A percentile compares a stretch with the other conserved stretches of the same genome.
phyloP scores from a whole-genome alignment of 1,140 invertebrate genomes.

The Ditylenchus dipsaci region DNA sequence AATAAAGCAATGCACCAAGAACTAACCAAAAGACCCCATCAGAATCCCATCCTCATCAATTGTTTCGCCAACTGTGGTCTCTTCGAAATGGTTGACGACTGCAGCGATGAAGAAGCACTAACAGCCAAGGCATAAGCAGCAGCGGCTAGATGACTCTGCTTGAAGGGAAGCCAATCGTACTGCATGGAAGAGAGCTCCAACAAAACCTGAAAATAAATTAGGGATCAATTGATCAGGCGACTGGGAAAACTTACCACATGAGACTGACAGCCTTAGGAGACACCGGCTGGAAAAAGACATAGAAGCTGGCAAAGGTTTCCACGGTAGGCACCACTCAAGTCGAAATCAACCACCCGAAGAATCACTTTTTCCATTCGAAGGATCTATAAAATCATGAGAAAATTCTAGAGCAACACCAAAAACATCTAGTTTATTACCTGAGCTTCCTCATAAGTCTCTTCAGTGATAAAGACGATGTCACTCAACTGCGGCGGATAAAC shows the following conservation, averaged over 20 bases:
- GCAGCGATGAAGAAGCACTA: no score
- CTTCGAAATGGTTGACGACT: no score
- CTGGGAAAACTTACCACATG: conserved; percentile 15
- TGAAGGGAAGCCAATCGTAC: conserved; percentile 11
- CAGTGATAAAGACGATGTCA: conserved; percentile 15
- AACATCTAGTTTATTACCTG: conserved; percentile 22
- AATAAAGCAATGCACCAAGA: no score
- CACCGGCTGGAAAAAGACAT: conserved; percentile 5
- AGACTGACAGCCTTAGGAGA: neutral
- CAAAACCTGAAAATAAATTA: conserved; percentile 15
- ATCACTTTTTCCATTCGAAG: conserved; percentile 24
- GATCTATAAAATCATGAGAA: conserved; percentile 7
- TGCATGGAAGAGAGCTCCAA: conserved; percentile 29
- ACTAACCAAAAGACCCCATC: no score
- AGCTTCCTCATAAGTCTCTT: conserved; percentile 9
- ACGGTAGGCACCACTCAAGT: conserved; percentile 8
- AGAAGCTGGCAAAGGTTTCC: conserved; percentile 29
- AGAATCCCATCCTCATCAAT: no score
- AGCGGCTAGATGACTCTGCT: conserved; percentile 25
- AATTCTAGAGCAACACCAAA: neutral
- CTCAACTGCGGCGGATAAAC: neutral
- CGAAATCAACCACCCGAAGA: conserved; percentile 15
- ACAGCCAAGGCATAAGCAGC: conserved; percentile 26
- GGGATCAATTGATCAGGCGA: conserved; percentile 2
- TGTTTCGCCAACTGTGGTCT: no score